phyloP scores from a whole-genome alignment of 2,888 invertebrate species.

The Marasmarcha lunaedactyla region DNA sequence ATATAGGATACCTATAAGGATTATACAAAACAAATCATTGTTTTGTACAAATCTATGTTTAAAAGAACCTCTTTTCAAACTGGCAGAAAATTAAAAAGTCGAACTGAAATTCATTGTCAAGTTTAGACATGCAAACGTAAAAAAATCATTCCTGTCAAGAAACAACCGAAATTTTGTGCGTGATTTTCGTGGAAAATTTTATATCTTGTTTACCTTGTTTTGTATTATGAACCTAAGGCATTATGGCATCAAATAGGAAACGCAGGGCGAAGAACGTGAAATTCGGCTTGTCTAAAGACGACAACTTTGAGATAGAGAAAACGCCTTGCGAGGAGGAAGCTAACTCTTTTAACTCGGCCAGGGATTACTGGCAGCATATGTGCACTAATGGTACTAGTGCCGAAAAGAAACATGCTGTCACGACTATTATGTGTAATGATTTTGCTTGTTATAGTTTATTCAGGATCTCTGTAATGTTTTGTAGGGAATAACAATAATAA shows the following conservation, averaged over 20 bases:
- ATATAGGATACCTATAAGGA: too few relatives aligned
- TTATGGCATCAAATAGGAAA: constrained; percentile 32
- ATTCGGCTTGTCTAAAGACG: constrained; percentile 50
- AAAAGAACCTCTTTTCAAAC: neutral
- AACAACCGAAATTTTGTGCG: constrained; percentile 15
- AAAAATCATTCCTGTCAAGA: too few relatives aligned
- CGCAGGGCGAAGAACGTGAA: constrained; percentile 43
- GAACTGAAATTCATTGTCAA: constrained; percentile 3
- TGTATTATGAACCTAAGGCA: neutral
- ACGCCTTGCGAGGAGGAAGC: constrained; percentile 25
- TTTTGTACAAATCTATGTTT: too few relatives aligned
- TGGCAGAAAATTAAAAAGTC: neutral
- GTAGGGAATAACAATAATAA: too few relatives aligned
- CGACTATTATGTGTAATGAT: too few relatives aligned
- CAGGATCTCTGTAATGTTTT: too few relatives aligned
- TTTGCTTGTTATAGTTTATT: too few relatives aligned
- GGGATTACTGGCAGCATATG: constrained; percentile 50
- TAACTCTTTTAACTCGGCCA: constrained; percentile 33
- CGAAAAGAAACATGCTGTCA: constrained; percentile 7
- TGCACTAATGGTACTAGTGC: constrained; percentile 12
- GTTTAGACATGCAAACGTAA: constrained; percentile 1
- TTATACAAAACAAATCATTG: too few relatives aligned
- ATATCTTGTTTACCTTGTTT: constrained; percentile 8
- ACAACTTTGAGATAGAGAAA: constrained; percentile 31
- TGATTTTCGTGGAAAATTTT: constrained; percentile 28